These are phyloP conservation scores for Trachops cirrhosus DNA, from an alignment of 2,797 vertebrate genomes.

Conservation along the genomic window DNA sequence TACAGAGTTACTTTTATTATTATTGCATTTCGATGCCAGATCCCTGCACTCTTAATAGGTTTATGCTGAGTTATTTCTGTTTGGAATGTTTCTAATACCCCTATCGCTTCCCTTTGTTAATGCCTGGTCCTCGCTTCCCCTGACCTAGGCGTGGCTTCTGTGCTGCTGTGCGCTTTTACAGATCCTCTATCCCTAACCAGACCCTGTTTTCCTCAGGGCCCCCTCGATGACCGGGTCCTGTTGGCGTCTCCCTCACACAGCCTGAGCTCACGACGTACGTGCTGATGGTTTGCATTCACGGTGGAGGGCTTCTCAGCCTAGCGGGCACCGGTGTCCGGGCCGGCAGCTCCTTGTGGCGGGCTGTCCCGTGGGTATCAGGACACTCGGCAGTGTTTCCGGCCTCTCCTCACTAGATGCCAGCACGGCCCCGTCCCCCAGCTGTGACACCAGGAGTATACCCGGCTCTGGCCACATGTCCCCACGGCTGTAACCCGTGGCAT, in stretches of 20 bases:
- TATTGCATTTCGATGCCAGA: background rate
- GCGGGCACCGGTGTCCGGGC: fast-evolving
- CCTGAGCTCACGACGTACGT: fast-evolving
- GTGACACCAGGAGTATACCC: background rate
- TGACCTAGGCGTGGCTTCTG: too few relatives aligned
- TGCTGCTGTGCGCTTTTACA: too few relatives aligned
- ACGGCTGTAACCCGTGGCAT: background rate
- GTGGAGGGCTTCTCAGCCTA: fast-evolving
- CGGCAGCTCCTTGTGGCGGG: too few relatives aligned
- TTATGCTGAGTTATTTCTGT: too few relatives aligned
- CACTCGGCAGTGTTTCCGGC: background rate
- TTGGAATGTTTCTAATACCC: background rate
- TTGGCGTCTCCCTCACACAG: background rate
- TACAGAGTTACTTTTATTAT: background rate
- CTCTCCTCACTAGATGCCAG: background rate
- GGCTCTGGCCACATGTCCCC: background rate
- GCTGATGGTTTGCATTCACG: background rate
- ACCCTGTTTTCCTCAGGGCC: background rate
- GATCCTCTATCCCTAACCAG: background rate
- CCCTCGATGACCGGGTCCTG: background rate
- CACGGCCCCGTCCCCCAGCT: fast-evolving
- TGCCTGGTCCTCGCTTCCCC: background rate
- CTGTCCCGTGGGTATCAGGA: fast-evolving
- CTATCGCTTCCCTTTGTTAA: background rate
- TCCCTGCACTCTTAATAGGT: background rate